phyloP scores from a whole-genome alignment of 1,140 invertebrate species.

The Bombus affinis region DNA sequence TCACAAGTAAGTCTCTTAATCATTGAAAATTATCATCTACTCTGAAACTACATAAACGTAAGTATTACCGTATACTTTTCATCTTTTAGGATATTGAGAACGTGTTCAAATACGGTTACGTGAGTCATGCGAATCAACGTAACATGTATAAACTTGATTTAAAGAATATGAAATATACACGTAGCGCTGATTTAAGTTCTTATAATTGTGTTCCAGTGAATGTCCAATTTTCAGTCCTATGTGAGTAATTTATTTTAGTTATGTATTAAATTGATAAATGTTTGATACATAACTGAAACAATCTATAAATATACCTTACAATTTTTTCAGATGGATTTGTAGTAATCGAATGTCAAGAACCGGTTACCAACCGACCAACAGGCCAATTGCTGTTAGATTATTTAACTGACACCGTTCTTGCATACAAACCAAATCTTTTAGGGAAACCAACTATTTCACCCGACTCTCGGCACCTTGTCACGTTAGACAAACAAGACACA shows the following conservation, averaged over 20 bases:
- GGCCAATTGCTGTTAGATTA: constrained; percentile 90
- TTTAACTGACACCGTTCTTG: constrained; percentile 89
- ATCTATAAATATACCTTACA: not conserved
- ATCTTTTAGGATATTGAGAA: constrained; percentile 77
- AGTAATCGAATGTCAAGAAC: constrained; percentile 88
- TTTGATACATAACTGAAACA: no score
- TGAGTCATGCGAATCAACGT: constrained; percentile 89
- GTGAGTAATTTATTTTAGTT: constrained; percentile 82
- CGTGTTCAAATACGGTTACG: constrained; percentile 90
- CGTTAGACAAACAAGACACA: constrained; percentile 84
- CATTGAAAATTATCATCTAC: not conserved
- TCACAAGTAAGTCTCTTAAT: constrained; percentile 76
- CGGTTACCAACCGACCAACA: constrained; percentile 85
- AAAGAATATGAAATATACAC: constrained; percentile 89
- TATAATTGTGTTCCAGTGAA: constrained; percentile 90
- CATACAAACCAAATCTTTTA: constrained; percentile 85
- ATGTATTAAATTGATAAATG: not conserved
- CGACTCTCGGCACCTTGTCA: constrained; percentile 88
- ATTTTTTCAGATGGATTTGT: constrained; percentile 87
- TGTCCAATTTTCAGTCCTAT: constrained; percentile 89
- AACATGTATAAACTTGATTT: constrained; percentile 91
- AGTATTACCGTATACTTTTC: not conserved
- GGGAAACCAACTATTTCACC: constrained; percentile 89
- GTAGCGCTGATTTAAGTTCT: constrained; percentile 88
- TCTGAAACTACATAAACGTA: not conserved